Base-by-base conservation (phyloP, 2,113 vertebrate species). In the Panthera tigris region DNA sequence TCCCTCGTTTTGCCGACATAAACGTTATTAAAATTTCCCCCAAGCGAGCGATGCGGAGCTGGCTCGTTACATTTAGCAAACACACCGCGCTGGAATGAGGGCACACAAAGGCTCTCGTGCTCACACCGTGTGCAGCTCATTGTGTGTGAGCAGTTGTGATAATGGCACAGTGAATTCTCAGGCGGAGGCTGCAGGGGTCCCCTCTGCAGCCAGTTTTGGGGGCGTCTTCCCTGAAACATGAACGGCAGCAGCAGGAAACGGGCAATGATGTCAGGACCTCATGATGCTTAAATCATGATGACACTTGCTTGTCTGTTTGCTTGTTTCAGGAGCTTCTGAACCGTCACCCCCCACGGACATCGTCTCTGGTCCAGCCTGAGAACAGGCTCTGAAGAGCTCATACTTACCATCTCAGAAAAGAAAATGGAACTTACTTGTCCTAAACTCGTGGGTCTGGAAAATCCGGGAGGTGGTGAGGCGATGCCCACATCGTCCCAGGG, bases 101-200 rank as follows among this genome's bases (percentile, higher is more conserved):
- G 13, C 27, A 7, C 14, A 2, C 29, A 7, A 2, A 16, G 25
- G 6, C 41, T 31, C 12, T 9, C 25, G 2, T 29, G 41, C 13
- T 27, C 41, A 31, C 41, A 6, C 27, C 23, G 27, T 18, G 74
- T 9, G 3, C 74, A 2, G 13, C 74, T 7, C 13, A 13, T 14
- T 11, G 73, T 29, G 27, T 3, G 25, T 29, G 7, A 29, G 74
- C 41, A 7, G 3, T 31, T 3, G 14, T 9, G 74, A 18, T 4
- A 29, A 15, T 27, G 39, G 41, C 39, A 12, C 15, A 15, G 39
- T 45, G 14, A 74, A 27, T 74, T 29, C 23, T 45, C 21, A 41
- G 73, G 23, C 73, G 27, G 73, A 45, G 39, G 7, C 39, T 15
- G 39, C 39, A 27, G 39, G 73, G 73, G 73, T 45, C 73, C 73